Conservation (phyloP, 2,113 vertebrate genomes). For the Macquaria australasica region DNA sequence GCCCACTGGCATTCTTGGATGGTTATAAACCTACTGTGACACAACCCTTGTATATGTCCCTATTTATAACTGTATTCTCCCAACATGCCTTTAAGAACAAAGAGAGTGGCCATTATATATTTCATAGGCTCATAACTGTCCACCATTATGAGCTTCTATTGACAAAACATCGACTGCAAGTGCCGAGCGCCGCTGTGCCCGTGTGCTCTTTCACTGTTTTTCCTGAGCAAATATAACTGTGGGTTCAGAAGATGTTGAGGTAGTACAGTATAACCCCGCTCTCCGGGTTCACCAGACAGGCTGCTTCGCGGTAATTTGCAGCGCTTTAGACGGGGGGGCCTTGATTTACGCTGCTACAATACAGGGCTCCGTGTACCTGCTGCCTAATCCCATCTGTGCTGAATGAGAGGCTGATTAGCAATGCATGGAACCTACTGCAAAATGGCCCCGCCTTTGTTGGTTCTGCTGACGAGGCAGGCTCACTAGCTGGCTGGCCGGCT, state of each 20-base stretch:
- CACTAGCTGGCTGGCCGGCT: constrained; percentile 20
- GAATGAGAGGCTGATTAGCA: constrained; percentile 72
- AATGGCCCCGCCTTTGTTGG: constrained; percentile 56
- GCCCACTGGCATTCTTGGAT: constrained; percentile 40
- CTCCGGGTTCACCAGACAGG: background rate
- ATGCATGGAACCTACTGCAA: constrained; percentile 63
- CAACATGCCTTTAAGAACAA: constrained; percentile 26
- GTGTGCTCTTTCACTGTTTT: background rate
- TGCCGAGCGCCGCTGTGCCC: background rate
- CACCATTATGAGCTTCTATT: constrained; percentile 34
- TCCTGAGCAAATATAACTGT: background rate
- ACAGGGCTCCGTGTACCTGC: constrained; percentile 52
- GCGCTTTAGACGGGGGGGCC: constrained; percentile 17
- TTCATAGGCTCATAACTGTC: constrained; percentile 49
- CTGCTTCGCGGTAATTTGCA: constrained; percentile 27
- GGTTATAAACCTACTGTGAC: constrained; percentile 57
- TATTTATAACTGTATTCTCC: constrained; percentile 47
- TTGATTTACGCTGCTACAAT: constrained; percentile 61
- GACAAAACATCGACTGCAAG: constrained; percentile 27
- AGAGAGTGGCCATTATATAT: constrained; percentile 21
- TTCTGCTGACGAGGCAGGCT: constrained; percentile 72
- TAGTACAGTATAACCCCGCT: background rate
- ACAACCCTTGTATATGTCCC: constrained; percentile 18
- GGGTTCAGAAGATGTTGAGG: background rate
- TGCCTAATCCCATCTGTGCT: constrained; percentile 50